Base-by-base conservation (phyloP, 2,797 vertebrate species). In the Garrulus glandarius region DNA sequence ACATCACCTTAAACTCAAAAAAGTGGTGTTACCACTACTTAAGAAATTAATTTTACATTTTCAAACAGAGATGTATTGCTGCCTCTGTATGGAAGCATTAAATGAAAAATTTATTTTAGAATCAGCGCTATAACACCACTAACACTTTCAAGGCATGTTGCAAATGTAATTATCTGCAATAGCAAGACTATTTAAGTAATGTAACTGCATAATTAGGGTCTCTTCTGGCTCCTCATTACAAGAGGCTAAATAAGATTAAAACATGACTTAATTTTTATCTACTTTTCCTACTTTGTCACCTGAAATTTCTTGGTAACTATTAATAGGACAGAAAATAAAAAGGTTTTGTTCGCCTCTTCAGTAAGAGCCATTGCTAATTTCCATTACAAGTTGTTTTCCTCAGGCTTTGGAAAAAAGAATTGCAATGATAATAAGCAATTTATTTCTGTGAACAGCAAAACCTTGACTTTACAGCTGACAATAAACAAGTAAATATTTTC, bases 181-280 rank as follows among this genome's bases (percentile, higher is more conserved):
- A 87, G 49, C 64, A 82, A 88, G 61, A 80, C 59, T 89, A 79
- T 93, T 92, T 94, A 91, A 95, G 84, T 79, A 81, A 92, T 60
- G 68, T 82, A 86, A 93, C 60, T 84, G 89, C 81, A 94, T 96
- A 97, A 97, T 96, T 96, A 97, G 46, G 87, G 79, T 94, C 75
- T 93, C 71, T 88, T 95, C 71, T 78, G 64, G 89, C 94, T 94
- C 95, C 90, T 96, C 84, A 89, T 78, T 94, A 87, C 7, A 32
- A 89, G 50, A 59, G 41, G 86, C 76, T 91, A 84, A 87, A 82
- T 77, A 70, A 93, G 37, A 95, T 92, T 89, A 87, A 79, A 94
- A 94, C 24, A 60, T 78, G 49, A 65, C 41, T 79, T 76, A 41
- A 72, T 93, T 79, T 84, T 87, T 91, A 96, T 89, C 80, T 46